Evolutionary conservation across 2,888 invertebrate genomes (phyloP).

Genomic region (Agrotis ipsilon): DNA sequence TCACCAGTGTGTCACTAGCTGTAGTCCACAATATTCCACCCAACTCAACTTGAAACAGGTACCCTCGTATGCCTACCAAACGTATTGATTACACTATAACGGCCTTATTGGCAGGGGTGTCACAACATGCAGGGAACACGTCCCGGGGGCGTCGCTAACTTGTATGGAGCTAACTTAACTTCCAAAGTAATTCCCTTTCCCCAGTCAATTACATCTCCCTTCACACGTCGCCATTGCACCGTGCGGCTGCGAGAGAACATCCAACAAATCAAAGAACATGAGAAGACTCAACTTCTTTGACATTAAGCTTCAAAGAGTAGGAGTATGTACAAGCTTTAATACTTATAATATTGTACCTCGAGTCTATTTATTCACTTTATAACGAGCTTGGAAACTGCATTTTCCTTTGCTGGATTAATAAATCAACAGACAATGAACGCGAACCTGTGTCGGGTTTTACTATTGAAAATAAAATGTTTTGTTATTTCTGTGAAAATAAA

Average conservation of each 20-base stretch:
- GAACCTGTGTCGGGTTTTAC: constrained; percentile 26
- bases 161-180: constrained; percentile 37
- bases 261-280: constrained; percentile 25
- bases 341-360: constrained; percentile 3
- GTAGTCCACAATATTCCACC: neutral
- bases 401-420: constrained; percentile 28
- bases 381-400: constrained; percentile 33
- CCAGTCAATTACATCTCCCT: constrained; percentile 47
- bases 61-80: too few relatives aligned
- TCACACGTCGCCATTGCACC: constrained; percentile 17
- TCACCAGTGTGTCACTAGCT: too few relatives aligned
- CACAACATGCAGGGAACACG: constrained; percentile 12
- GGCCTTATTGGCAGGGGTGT: constrained; percentile 25
- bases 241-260: constrained; percentile 14
- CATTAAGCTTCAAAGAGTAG: constrained; percentile 17
- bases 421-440: constrained; percentile 35
- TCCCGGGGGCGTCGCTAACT: constrained; percentile 35
- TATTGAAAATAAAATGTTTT: constrained; percentile 28
- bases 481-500: constrained; percentile 10
- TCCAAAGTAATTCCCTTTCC: constrained; percentile 43
- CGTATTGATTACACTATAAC: constrained; percentile 34
- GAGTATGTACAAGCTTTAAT: constrained; percentile 17
- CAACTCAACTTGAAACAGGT: neutral
- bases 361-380: constrained; percentile 20
- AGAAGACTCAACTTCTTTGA: constrained; percentile 8